These are phyloP conservation scores for Lepilemur ruficaudatus DNA, from an alignment of 2,797 vertebrate species.

Conservation along the genomic window DNA sequence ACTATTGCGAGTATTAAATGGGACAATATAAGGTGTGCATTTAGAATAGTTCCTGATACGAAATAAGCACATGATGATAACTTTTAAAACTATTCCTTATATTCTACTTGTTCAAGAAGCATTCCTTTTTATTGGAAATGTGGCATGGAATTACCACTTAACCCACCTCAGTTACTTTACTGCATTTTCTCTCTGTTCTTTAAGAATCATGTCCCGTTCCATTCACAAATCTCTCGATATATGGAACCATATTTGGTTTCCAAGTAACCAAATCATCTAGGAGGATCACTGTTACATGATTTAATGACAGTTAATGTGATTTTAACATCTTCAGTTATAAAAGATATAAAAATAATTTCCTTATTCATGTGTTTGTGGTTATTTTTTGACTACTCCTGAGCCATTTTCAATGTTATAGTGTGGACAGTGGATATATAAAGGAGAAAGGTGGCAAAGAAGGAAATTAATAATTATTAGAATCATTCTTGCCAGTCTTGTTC, in stretches of 20 bases:
- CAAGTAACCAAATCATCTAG: not conserved
- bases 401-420: not conserved
- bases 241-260: not conserved
- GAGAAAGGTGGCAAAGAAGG: not conserved
- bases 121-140: not conserved
- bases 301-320: not conserved
- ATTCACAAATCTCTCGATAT: not conserved
- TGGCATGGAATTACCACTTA: not conserved
- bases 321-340: not conserved
- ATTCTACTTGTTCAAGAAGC: too few species aligned
- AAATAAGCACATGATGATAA: too few species aligned
- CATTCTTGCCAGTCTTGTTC: not conserved
- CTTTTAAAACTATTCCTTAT: too few species aligned
- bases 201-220: not conserved
- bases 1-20: too few species aligned
- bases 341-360: not conserved
- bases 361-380: not conserved
- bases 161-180: not conserved
- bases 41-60: too few species aligned
- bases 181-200: not conserved
- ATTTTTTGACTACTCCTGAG: not conserved
- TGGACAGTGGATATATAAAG: not conserved
- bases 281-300: not conserved
- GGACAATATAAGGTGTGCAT: too few species aligned
- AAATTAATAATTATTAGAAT: not conserved